Conservation (phyloP, 2,888 invertebrate species). For the Mycalesis mineus region DNA sequence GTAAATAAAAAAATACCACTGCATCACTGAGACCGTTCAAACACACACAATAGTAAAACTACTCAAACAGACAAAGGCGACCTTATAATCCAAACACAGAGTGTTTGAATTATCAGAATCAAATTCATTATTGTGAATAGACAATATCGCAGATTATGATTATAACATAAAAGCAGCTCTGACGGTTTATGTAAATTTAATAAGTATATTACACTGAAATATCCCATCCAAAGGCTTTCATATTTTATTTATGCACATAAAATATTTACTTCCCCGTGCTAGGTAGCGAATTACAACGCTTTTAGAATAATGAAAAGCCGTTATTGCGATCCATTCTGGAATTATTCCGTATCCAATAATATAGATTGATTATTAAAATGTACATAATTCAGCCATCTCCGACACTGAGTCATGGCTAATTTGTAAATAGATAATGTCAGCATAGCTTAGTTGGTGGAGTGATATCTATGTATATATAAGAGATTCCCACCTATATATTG, state of each 20-base stretch:
- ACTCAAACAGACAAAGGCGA: too few relatives aligned
- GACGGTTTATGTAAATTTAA: neutral
- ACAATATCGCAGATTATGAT: neutral
- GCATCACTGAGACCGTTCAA: too few relatives aligned
- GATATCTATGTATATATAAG: too few relatives aligned
- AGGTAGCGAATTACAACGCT: slow-evolving; percentile 31
- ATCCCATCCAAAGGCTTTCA: slow-evolving; percentile 16
- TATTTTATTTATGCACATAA: slow-evolving; percentile 31
- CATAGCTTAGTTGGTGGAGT: too few relatives aligned
- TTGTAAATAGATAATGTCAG: neutral
- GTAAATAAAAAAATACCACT: too few relatives aligned
- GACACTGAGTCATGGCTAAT: neutral
- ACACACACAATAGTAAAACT: too few relatives aligned
- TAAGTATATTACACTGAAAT: slow-evolving; percentile 19
- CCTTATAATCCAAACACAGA: too few relatives aligned
- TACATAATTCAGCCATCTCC: slow-evolving; percentile 21
- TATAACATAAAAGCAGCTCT: neutral
- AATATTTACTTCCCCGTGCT: slow-evolving; percentile 30
- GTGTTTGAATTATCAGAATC: neutral
- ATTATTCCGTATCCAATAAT: slow-evolving; percentile 15
- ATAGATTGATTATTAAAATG: slow-evolving; percentile 18
- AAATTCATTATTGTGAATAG: neutral
- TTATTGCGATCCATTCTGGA: slow-evolving; percentile 19
- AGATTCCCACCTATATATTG: too few relatives aligned
- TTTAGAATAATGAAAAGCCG: slow-evolving; percentile 31